phyloP scores from a whole-genome alignment of 1,140 invertebrate species.

The Euborellia annulipes region DNA sequence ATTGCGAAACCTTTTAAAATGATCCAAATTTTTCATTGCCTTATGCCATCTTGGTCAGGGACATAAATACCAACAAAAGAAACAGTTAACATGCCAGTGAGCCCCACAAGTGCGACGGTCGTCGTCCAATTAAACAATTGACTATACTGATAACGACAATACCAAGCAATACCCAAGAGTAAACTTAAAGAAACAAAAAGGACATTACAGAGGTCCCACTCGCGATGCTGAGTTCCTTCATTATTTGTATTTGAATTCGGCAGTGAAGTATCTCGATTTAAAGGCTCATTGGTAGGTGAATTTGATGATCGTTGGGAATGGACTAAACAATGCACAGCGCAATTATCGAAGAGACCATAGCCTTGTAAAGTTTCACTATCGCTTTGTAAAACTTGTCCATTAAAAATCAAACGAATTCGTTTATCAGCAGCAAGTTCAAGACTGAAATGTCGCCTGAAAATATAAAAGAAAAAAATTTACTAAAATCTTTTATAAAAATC shows the following conservation, averaged over 20 bases:
- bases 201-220: constrained; percentile 24
- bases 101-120: constrained; percentile 38
- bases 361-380: constrained; percentile 57
- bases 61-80: constrained; percentile 33
- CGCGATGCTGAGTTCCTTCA: constrained; percentile 13
- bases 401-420: constrained; percentile 69
- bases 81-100: constrained; percentile 41
- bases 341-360: constrained; percentile 68
- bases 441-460: constrained; percentile 62
- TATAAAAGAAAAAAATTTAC: constrained; percentile 17
- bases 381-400: constrained; percentile 64
- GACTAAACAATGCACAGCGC: constrained; percentile 75
- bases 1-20: too few species aligned
- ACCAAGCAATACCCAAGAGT: constrained; percentile 39
- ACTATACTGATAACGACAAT: constrained; percentile 41
- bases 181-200: constrained; percentile 34
- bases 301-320: constrained; percentile 32
- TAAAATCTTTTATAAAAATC: too few species aligned
- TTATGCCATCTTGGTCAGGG: constrained; percentile 29
- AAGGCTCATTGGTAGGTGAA: neutral
- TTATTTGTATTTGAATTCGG: neutral
- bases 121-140: constrained; percentile 43
- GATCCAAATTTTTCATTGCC: too few species aligned
- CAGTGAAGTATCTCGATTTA: neutral
- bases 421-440: constrained; percentile 58